Evolutionary conservation across 2,888 invertebrate species (phyloP), one percentile per base, ranked within the genome.

Genomic region (Hyalella azteca): DNA sequence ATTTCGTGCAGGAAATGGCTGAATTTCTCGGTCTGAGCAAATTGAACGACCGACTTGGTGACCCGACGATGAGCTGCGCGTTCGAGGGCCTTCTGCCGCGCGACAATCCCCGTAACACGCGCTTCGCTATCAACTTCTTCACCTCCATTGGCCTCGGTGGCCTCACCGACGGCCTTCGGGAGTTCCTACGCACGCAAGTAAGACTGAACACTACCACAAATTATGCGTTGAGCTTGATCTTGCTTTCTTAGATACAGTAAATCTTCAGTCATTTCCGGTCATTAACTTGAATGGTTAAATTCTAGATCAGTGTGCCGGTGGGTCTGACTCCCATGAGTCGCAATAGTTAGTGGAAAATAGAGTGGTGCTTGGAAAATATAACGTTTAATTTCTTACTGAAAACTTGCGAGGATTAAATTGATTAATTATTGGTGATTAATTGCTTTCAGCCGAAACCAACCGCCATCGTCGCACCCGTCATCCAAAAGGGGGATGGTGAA

Each of bases 61-160:
- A 81, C 66, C 83, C 82, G 84, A 96, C 95, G 0, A 88, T 99
- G 78, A 92, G 94, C 87, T 91, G 91, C 78, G 94, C 94, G 36
- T 97, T 98, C 89, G 91, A 92, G 48, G 98, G 98, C 0, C 89
- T 99, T 4, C 96, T 99, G 88, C 98, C 99, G 0, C 91, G 95
- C 79, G 97, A 98, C 87, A 95, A 97, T 89, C 98, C 98, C 0
- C 93, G 95, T 87, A 96, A 98, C 87, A 97, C 98, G 0, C 90
- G 98, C 86, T 99, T 99, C 89, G 94, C 98, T 0, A 98, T 99
- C 77, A 98, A 98, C 87, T 98, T 97, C 89, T 98, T 98, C 88
- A 97, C 97, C 0, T 95, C 96, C 0, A 97, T 97, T 87, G 97
- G 98, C 86, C 91, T 99, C 79, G 98, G 98, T 80, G 98, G 97